These are phyloP conservation scores for Halcyon malimbica DNA, from an alignment of 2,113 vertebrate genomes.

Conservation along the genomic window DNA sequence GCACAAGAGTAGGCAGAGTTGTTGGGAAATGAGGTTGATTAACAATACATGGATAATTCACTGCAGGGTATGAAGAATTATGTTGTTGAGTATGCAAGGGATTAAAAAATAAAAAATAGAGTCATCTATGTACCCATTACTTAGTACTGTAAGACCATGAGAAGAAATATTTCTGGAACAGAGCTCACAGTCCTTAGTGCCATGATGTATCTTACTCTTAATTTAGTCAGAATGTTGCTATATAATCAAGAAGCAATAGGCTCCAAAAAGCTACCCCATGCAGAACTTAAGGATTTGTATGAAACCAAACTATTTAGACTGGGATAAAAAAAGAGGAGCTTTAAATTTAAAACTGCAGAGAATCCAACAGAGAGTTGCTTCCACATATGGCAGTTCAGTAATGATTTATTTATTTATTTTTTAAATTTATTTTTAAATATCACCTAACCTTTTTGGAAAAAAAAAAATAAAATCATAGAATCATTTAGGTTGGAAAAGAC, in stretches of 20 bases:
- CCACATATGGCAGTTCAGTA: not conserved
- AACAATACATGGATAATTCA: not conserved
- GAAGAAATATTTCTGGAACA: not conserved
- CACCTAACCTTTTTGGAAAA: not conserved
- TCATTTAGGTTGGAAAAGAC: not conserved
- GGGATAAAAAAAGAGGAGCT: not conserved
- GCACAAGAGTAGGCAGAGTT: not conserved
- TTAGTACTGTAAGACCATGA: not conserved
- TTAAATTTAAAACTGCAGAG: not conserved
- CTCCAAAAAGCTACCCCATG: not conserved
- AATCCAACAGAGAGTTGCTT: not conserved
- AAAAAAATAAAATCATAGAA: not conserved
- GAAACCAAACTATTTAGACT: not conserved
- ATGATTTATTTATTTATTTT: not conserved
- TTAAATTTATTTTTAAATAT: not conserved
- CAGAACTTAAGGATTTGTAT: not conserved
- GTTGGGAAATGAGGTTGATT: not conserved
- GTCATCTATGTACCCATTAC: not conserved
- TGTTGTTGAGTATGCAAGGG: not conserved
- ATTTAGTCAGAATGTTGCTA: not conserved
- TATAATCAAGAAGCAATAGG: not conserved
- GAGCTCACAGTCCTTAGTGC: not conserved
- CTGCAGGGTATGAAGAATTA: not conserved
- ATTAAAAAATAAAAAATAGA: not conserved
- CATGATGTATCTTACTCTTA: not conserved